Conservation (phyloP, 2,888 invertebrate species). For the Tigriopus californicus region DNA sequence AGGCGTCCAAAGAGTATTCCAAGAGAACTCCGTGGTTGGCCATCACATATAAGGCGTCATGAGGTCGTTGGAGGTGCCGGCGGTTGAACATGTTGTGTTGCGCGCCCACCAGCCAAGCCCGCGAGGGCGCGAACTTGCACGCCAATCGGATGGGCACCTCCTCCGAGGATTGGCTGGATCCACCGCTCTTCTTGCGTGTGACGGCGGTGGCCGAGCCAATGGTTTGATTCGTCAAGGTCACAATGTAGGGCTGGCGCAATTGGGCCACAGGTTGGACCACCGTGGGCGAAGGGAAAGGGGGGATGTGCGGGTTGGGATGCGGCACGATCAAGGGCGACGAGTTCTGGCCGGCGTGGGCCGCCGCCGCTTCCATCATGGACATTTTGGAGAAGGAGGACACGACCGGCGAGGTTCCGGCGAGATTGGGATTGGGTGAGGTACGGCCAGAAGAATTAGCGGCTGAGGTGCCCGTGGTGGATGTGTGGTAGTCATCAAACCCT, state of each 20-base stretch:
- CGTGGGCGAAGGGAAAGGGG: constrained; percentile 72
- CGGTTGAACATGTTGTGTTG: constrained; percentile 22
- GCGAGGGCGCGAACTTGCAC: constrained; percentile 52
- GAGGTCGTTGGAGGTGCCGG: constrained; percentile 35
- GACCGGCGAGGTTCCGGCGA: constrained; percentile 27
- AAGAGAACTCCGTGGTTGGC: constrained; percentile 68
- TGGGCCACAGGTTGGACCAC: constrained; percentile 63
- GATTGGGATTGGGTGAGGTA: constrained; percentile 41
- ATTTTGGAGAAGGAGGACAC: not conserved
- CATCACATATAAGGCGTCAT: constrained; percentile 74
- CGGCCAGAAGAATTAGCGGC: constrained; percentile 36
- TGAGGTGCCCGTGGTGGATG: not conserved
- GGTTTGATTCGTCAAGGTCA: constrained; percentile 6
- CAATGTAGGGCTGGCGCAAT: constrained; percentile 37
- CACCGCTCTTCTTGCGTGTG: not conserved
- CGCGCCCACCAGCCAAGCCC: constrained; percentile 44
- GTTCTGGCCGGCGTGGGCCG: not conserved
- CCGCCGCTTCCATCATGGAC: not conserved
- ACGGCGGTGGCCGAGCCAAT: not conserved
- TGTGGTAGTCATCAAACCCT: not conserved
- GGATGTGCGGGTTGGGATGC: constrained; percentile 69
- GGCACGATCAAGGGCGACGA: constrained; percentile 33
- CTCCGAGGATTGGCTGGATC: constrained; percentile 27
- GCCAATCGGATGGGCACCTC: constrained; percentile 54
- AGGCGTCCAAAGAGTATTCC: constrained; percentile 68